Evolutionary conservation across 2,888 invertebrate species (phyloP).

Genomic region (Hirtodrosophila cameraria): DNA sequence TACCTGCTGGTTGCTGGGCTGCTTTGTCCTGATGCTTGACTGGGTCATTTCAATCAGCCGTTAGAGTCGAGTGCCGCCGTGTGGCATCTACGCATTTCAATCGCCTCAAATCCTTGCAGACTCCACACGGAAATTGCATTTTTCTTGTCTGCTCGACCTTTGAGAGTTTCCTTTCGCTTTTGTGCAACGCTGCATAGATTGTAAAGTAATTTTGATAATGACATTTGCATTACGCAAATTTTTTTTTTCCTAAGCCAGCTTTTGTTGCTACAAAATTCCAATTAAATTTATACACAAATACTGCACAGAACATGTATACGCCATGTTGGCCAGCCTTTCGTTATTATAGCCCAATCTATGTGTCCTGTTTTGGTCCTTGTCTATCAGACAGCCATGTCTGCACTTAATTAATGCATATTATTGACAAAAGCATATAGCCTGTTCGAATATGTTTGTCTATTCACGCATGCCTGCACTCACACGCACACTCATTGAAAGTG

Average conservation of each 20-base stretch:
- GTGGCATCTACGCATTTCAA: conserved; percentile 12
- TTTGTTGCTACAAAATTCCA: conserved; percentile 47
- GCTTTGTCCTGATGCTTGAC: neutral
- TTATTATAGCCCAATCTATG: neutral
- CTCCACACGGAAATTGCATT: conserved; percentile 46
- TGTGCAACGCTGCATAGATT: conserved; percentile 9
- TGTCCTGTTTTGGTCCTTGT: conserved; percentile 7
- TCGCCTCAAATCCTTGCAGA: neutral
- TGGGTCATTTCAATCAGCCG: conserved; percentile 47
- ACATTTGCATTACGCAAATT: conserved; percentile 43
- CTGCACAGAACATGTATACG: conserved; percentile 29
- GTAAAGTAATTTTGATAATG: conserved; percentile 53
- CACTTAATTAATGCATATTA: conserved; percentile 77
- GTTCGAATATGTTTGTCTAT: conserved; percentile 63
- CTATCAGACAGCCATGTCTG: conserved; percentile 55
- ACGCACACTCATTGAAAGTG: too few species aligned
- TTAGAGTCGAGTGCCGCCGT: conserved; percentile 3
- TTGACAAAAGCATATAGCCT: conserved; percentile 67
- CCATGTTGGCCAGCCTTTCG: conserved; percentile 25
- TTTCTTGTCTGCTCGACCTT: conserved; percentile 15
- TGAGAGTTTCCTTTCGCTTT: conserved; percentile 20
- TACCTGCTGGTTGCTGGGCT: conserved; percentile 35
- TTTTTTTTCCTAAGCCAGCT: too few species aligned
- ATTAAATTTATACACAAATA: conserved; percentile 60
- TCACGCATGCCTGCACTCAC: conserved; percentile 60